A percentile compares a stretch with the other conserved stretches of the same genome.
These are phyloP conservation scores for Hycleus cichorii DNA, from an alignment of 1,140 invertebrate genomes.

Conservation along the genomic window DNA sequence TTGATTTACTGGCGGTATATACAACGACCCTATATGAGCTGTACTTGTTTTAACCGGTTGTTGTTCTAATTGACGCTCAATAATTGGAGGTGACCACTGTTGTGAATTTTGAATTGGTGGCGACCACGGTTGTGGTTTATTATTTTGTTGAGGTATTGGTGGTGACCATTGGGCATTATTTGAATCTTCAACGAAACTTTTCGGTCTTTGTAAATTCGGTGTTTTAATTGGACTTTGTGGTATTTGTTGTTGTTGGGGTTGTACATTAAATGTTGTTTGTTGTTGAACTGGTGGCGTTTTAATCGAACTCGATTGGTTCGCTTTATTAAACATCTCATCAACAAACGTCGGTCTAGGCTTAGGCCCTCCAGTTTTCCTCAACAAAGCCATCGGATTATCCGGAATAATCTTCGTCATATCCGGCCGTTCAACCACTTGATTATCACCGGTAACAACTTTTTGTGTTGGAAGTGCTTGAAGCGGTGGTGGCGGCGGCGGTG, in stretches of 20 bases:
- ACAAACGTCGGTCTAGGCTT: constrained; percentile 35
- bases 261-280: not conserved
- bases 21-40: constrained; percentile 35
- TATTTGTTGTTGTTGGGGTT: constrained; percentile 4
- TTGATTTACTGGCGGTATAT: constrained; percentile 37
- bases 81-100: constrained; percentile 40
- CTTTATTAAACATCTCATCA: constrained; percentile 20
- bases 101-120: constrained; percentile 37
- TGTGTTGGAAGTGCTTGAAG: constrained; percentile 42
- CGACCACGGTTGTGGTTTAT: constrained; percentile 38
- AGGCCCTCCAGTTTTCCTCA: constrained; percentile 44
- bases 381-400: constrained; percentile 53
- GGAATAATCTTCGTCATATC: constrained; percentile 58
- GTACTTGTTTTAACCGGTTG: constrained; percentile 10
- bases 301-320: not conserved
- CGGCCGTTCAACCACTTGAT: constrained; percentile 45
- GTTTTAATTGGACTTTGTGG: not conserved
- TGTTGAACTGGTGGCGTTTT: constrained; percentile 6
- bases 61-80: constrained; percentile 19
- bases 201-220: constrained; percentile 2
- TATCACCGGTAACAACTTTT: constrained; percentile 40
- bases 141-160: constrained; percentile 35
- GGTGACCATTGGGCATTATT: constrained; percentile 47
- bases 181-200: constrained; percentile 23
- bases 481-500: constrained; percentile 50